Base-by-base conservation (phyloP, 2,888 invertebrate genomes). In the Arge pagana region DNA sequence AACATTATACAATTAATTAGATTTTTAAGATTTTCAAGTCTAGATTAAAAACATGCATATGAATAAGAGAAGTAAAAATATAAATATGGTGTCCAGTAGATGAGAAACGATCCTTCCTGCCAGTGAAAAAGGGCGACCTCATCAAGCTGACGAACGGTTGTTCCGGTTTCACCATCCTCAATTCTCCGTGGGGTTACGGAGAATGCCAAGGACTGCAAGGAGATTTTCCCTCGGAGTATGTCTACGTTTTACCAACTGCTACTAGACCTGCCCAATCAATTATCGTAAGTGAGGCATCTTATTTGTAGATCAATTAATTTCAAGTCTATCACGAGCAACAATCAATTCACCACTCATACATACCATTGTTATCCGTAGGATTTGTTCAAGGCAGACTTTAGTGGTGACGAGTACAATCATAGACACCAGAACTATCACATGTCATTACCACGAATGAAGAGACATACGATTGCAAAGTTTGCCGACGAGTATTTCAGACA, bases 221-320 rank as follows among this genome's bases (percentile, higher is more conserved):
- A 0, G 85, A 93, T 64, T 94, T 96, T 77, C 89, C 92, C 0
- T 88, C 90, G 0, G 93, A 94, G 68, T 85, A 85, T 69, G 88
- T 96, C 11, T 90, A 93, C 64, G 88, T 96, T 48, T 76, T 97
- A 57, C 93, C 96, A 4, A 89, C 92, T 1, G 79, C 94, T 57
- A 81, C 83, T 2, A 82, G 84, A 70, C 96, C 96, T 0, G 82
- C 89, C 0, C 76, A 77, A 48, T 28, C 58, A 15, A 55, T 63
- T 33, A 54, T 59, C 6, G 66, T 64, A 36, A 56, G 61, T 55
- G 23, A n/a, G n/a, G n/a, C n/a, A n/a, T n/a, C n/a, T n/a, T n/a
- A n/a, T n/a, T n/a, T 33, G 19, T n/a, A n/a, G n/a, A 7, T 5
- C 2, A 26, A 13, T 28, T 21, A 13, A 21, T 37, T 37, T 3